Percentiles rank a stretch among this genome's conserved stretches.
Evolutionary conservation across 2,888 invertebrate genomes (phyloP).

Genomic region (Dusona sp.): DNA sequence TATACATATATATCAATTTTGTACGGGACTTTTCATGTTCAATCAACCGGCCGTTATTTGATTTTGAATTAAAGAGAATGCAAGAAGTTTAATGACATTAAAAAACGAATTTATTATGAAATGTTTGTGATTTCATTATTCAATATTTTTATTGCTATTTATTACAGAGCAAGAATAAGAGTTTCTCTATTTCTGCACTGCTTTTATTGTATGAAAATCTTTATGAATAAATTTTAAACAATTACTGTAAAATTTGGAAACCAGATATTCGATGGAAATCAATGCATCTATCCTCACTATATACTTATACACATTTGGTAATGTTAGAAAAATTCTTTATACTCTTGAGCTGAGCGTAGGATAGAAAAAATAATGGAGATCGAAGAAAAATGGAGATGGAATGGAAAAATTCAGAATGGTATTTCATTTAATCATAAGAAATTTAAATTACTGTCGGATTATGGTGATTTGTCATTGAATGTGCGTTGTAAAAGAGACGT

Average conservation of each 20-base stretch:
- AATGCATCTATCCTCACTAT: background rate
- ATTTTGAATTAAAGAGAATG: background rate
- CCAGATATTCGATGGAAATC: background rate
- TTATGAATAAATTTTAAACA: background rate
- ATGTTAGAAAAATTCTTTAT: background rate
- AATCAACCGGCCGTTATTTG: background rate
- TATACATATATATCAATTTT: conserved; percentile 21
- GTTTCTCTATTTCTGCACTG: background rate
- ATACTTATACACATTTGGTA: background rate
- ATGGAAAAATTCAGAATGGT: background rate
- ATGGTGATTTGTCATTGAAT: conserved; percentile 28
- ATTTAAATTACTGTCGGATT: conserved; percentile 8
- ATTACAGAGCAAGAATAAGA: background rate
- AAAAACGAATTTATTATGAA: background rate
- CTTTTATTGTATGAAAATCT: background rate
- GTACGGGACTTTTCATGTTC: conserved; percentile 13
- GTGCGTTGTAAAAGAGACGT: conserved; percentile 7
- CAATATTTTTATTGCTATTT: background rate
- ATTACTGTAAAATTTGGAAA: background rate
- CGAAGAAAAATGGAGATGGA: background rate
- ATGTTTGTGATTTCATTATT: background rate
- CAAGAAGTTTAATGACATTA: background rate
- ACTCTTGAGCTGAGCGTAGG: background rate
- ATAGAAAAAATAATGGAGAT: background rate
- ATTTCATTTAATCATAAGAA: conserved; percentile 23